A percentile compares a stretch with the other conserved stretches of the same genome.
Evolutionary conservation across 37 sponge, comb jelly and placozoan species (phyloP).

Genomic region (Amphimedon queenslandica): DNA sequence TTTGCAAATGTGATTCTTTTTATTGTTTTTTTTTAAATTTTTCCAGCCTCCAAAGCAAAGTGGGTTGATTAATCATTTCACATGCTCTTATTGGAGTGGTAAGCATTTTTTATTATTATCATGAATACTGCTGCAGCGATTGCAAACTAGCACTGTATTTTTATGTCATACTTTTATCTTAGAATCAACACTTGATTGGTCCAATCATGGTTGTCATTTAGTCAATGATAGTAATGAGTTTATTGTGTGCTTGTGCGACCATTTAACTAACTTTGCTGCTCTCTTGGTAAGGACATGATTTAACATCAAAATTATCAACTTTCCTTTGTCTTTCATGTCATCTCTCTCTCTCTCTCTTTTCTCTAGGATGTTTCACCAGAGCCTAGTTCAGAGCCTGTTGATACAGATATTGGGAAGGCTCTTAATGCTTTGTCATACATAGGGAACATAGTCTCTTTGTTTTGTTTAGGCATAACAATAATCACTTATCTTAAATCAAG

Average conservation of each 20-base stretch:
- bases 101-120: no score
- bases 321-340: not conserved
- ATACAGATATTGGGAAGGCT: not conserved
- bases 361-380: slow-evolving; percentile 4
- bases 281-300: not conserved
- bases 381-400: not conserved
- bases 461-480: slow-evolving; percentile 4
- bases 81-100: no score
- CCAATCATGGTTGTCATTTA: not conserved
- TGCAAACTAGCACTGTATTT: no score
- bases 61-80: no score
- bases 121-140: no score
- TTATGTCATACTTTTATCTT: no score
- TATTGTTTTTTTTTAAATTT: no score
- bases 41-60: no score
- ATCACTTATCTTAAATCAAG: slow-evolving; percentile 20
- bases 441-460: not conserved
- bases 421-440: slow-evolving; percentile 6
- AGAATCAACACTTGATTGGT: no score
- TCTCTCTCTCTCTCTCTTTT: not conserved
- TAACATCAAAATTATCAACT: not conserved
- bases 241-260: not conserved
- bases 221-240: not conserved
- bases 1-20: no score
- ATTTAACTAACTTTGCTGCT: slow-evolving; percentile 10